A percentile compares a stretch with the other conserved stretches of the same genome.
Evolutionary conservation across 2,113 vertebrate species (phyloP).

Genomic region (Larimichthys crocea): DNA sequence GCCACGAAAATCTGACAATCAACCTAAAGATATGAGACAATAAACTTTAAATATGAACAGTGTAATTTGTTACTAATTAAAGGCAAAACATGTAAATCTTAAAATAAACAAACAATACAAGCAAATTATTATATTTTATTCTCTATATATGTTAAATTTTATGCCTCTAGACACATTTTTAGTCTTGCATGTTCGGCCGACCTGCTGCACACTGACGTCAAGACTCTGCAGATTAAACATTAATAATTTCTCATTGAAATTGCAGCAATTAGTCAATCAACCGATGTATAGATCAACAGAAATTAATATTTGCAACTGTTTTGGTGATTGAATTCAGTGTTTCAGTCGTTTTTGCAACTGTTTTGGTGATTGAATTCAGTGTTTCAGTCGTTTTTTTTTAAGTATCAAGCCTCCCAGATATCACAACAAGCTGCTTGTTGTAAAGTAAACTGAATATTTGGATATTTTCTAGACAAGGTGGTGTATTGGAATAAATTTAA

Average conservation of each 20-base stretch:
- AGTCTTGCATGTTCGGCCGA: not conserved
- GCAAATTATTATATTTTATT: too few species aligned
- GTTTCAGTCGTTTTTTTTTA: not conserved
- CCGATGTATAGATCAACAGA: not conserved
- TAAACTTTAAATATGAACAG: not conserved
- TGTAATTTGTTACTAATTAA: not conserved
- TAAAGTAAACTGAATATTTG: not conserved
- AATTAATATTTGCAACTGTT: not conserved
- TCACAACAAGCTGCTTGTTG: not conserved
- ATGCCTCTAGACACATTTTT: not conserved
- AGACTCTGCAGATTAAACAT: too few species aligned
- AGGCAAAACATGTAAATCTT: too few species aligned
- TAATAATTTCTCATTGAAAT: not conserved
- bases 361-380: not conserved
- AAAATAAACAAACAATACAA: too few species aligned
- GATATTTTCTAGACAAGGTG: not conserved
- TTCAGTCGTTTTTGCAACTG: not conserved
- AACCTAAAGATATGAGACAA: not conserved
- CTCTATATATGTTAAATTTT: not conserved
- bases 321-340: not conserved
- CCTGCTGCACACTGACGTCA: not conserved
- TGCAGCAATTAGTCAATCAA: not conserved
- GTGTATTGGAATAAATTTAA: not conserved
- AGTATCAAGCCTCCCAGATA: not conserved
- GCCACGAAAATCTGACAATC: not conserved